A percentile compares a stretch with the other conserved stretches of the same genome.
Evolutionary conservation across 2,113 vertebrate species (phyloP).

Genomic region (Indri indri): DNA sequence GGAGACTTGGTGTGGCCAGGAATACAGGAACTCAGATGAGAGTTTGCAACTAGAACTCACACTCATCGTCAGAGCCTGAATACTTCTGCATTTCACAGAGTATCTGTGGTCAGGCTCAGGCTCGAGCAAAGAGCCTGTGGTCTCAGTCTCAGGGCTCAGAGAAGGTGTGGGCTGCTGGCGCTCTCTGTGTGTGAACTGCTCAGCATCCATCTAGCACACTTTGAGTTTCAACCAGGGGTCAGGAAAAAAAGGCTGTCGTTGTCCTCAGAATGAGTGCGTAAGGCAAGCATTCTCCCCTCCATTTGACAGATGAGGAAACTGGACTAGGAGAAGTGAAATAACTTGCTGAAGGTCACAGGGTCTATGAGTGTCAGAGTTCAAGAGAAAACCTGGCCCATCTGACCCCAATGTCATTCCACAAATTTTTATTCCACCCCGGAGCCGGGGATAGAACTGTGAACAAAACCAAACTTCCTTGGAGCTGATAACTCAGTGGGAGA

Average conservation of each 20-base stretch:
- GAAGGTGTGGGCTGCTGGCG: rapidly evolving
- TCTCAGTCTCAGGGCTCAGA: neutral
- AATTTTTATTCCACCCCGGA: neutral
- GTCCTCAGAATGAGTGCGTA: neutral
- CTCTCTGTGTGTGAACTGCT: neutral
- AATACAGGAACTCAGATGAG: neutral
- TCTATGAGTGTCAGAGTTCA: too few species aligned
- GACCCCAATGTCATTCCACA: neutral
- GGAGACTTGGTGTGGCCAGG: neutral
- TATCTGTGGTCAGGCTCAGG: too few species aligned
- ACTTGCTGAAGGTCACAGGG: neutral
- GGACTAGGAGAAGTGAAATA: neutral
- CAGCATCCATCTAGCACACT: neutral
- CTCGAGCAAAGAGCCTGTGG: neutral
- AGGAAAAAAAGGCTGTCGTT: neutral
- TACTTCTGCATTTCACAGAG: neutral
- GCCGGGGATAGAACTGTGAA: neutral
- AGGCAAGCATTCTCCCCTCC: neutral
- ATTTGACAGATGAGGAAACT: neutral
- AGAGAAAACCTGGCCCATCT: neutral
- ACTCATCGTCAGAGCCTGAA: neutral
- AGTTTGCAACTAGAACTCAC: neutral
- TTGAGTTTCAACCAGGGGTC: neutral
- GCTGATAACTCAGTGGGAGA: neutral
- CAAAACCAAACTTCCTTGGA: neutral